Evolutionary conservation across 2,888 invertebrate genomes (phyloP), one percentile per base, ranked within the genome.

Genomic region (Tiliacea aurago): DNA sequence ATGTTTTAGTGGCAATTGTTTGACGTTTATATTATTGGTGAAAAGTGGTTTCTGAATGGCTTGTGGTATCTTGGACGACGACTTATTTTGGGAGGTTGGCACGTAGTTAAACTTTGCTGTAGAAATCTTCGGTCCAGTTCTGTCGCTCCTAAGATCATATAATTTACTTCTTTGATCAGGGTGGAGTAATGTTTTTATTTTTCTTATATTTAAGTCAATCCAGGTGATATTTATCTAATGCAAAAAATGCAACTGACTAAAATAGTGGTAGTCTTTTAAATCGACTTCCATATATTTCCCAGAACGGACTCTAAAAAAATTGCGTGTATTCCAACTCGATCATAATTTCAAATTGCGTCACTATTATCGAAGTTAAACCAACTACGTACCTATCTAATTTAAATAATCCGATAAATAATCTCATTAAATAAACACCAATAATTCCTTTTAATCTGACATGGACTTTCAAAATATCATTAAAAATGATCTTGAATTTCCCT

Each of bases 401-500:
- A 81, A 86, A 86, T 86, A 86, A 81, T 80, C 79, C 74, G 58
- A 86, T 86, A 86, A 86, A 86, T 85, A 86, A 85, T 86, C 83
- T 83, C 81, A 81, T 79, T 89, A 88, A 85, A 80, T 76, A 86
- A 68, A 77, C 45, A 84, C 85, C 86, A 82, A 88, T 91, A 90
- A 87, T 86, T 91, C 86, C 84, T 86, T 76, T 80, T 90, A 91
- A 90, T 90, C 89, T 87, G 91, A 91, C 91, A 66, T 80, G 73
- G 64, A 71, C 85, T 83, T 89, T 90, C 91, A 90, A 90, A 92
- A 91, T 89, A 91, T 89, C 90, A 90, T 91, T 89, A 89, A 87
- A 89, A 88, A 83, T 83, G 80, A 82, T 84, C 84, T 87, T 84
- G 79, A 80, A 80, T 86, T 88, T 86, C 88, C 86, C 81, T 83